phyloP scores from a whole-genome alignment of 2,797 vertebrate genomes.

The Gallirallus australis region DNA sequence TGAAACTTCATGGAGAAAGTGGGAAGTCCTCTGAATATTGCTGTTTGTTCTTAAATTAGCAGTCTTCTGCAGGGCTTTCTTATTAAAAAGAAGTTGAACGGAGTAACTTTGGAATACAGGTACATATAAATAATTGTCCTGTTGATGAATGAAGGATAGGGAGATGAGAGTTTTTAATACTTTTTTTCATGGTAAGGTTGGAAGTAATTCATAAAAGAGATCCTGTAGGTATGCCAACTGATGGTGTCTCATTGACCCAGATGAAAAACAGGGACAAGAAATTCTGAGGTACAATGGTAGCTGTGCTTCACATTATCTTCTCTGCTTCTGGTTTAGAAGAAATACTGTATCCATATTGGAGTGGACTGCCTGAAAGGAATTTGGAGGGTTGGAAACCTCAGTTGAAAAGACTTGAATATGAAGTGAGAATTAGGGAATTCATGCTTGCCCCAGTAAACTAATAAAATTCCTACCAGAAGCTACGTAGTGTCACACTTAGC shows the following conservation, averaged over 20 bases:
- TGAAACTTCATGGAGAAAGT: neutral
- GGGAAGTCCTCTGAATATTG: too few relatives aligned
- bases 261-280: neutral
- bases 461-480: neutral
- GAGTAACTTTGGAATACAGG: neutral
- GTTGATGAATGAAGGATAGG: neutral
- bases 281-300: neutral
- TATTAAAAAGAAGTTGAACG: neutral
- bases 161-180: neutral
- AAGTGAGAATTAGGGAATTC: neutral
- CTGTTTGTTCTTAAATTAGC: too few relatives aligned
- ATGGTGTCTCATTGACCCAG: neutral
- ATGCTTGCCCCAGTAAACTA: neutral
- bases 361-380: neutral
- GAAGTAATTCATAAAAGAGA: neutral
- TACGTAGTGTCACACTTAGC: neutral
- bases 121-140: neutral
- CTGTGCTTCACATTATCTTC: neutral
- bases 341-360: accelerated
- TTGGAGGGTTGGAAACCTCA: neutral
- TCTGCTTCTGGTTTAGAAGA: neutral
- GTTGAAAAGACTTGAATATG: neutral
- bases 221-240: neutral
- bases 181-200: neutral
- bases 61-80: neutral